phyloP scores from a whole-genome alignment of 2,888 invertebrate species.

The Lomographa bimaculata region DNA sequence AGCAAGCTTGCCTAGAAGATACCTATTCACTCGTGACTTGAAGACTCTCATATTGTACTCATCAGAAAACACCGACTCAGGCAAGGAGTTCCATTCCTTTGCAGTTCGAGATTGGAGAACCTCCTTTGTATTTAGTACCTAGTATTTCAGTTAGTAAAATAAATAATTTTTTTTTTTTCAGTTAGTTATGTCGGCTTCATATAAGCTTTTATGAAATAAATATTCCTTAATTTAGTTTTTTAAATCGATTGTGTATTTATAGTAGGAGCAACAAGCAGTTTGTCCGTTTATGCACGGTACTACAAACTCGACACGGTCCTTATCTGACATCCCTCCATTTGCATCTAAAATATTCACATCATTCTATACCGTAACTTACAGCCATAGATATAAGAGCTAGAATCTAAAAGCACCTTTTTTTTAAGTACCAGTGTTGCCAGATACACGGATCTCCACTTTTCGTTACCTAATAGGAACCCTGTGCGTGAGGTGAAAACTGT shows the following conservation, averaged over 20 bases:
- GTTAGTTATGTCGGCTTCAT: too few species aligned
- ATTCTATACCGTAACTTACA: conserved; percentile 31
- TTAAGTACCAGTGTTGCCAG: not conserved
- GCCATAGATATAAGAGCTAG: conserved; percentile 14
- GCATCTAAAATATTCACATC: conserved; percentile 12
- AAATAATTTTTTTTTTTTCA: too few species aligned
- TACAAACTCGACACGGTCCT: conserved; percentile 68
- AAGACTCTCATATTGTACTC: too few species aligned
- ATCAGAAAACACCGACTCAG: too few species aligned
- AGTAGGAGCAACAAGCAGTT: conserved; percentile 55
- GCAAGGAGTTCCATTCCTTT: too few species aligned
- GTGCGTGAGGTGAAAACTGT: conserved; percentile 69
- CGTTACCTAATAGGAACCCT: conserved; percentile 63
- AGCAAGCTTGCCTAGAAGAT: too few species aligned
- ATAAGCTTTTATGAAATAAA: too few species aligned
- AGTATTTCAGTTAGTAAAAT: too few species aligned
- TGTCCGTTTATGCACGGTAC: conserved; percentile 75
- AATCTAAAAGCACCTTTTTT: conserved; percentile 14
- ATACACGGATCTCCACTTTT: conserved; percentile 57
- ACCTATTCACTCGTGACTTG: too few species aligned
- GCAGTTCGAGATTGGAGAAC: too few species aligned
- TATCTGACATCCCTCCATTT: conserved; percentile 30
- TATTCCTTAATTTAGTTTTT: conserved; percentile 37
- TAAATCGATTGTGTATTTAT: conserved; percentile 54
- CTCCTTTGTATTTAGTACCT: too few species aligned